A percentile compares a stretch with the other conserved stretches of the same genome.
phyloP scores from a whole-genome alignment of 2,888 invertebrate species.

The Leistus spinibarbis region DNA sequence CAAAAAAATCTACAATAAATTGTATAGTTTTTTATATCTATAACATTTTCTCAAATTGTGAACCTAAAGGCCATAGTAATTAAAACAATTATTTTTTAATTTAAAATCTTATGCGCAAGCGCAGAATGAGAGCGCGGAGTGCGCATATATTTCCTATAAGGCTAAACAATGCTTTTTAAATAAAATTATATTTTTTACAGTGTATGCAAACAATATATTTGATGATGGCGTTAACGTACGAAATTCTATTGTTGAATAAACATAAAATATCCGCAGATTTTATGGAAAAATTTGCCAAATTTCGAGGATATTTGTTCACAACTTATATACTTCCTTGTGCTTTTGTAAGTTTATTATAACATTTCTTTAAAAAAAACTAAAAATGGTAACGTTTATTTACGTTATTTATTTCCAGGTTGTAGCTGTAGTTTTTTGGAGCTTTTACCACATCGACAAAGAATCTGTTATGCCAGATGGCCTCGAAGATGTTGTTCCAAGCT shows the following conservation, averaged over 20 bases:
- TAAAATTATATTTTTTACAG: conserved; percentile 28
- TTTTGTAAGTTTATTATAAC: conserved; percentile 7
- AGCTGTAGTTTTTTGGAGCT: conserved; percentile 48
- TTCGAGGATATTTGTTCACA: conserved; percentile 36
- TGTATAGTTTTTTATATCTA: too few relatives aligned
- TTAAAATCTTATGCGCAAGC: too few relatives aligned
- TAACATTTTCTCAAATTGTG: too few relatives aligned
- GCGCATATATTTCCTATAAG: too few relatives aligned
- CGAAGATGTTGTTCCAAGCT: conserved; percentile 45
- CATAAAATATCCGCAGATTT: conserved; percentile 10
- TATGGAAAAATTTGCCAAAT: conserved; percentile 5
- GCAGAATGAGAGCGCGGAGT: too few relatives aligned
- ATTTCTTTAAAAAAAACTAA: neutral
- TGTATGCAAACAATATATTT: conserved; percentile 40
- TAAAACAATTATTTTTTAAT: too few relatives aligned
- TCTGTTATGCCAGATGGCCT: conserved; percentile 47
- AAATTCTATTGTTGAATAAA: conserved; percentile 29
- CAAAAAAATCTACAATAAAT: too few relatives aligned
- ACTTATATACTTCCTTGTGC: conserved; percentile 35
- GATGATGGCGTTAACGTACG: conserved; percentile 21
- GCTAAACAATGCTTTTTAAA: too few relatives aligned
- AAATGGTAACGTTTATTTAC: neutral
- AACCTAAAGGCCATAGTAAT: too few relatives aligned
- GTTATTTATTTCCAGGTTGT: conserved; percentile 43
- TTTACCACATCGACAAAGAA: conserved; percentile 48